Base-by-base conservation (phyloP, 2,888 invertebrate species). In the Chydorus sphaericus region DNA sequence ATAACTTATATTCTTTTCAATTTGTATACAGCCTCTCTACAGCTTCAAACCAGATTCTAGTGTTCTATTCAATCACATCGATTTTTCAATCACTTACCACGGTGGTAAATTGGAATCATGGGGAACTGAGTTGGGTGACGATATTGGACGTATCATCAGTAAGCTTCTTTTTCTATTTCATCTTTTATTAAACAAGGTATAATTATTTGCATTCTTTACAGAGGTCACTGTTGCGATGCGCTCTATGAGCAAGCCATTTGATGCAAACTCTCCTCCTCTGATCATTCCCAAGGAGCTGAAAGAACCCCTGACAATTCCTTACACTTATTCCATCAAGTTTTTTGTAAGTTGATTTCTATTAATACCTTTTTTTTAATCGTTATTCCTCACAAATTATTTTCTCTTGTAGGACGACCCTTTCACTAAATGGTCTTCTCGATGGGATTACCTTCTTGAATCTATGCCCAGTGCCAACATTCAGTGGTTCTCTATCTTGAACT, bases 381-480 rank as follows among this genome's bases (percentile, higher is more conserved):
- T 6, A 37, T 16, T 30, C 28, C 7, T 50, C 10, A 16, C 11
- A 31, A 10, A 50, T 52, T 50, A 50, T 54, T 57, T 51, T 55
- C 7, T 57, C 53, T 68, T 66, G 18, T 58, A 74, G 65, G 76
- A 77, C 66, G 84, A 89, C 65, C 82, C 89, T 69, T 78, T 79
- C 0, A 83, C 93, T 14, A 94, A 93, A 72, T 98, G 97, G 98
- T 94, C 94, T 0, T 96, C 94, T 0, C 79, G 98, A 66, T 98
- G 98, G 98, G 98, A 98, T 71, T 98, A 98, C 70, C 96, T 98
- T 60, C 74, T 98, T 58, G 93, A 96, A 71, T 93, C 96, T 0
- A 92, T 94, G 87, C 94, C 93, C 0, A 93, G 96, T 69, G 90
- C 96, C 1, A 96, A 96, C 68, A 96, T 97, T 64, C 96, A 97